phyloP scores from a whole-genome alignment of 2,888 invertebrate species.

The Thyatira batis region DNA sequence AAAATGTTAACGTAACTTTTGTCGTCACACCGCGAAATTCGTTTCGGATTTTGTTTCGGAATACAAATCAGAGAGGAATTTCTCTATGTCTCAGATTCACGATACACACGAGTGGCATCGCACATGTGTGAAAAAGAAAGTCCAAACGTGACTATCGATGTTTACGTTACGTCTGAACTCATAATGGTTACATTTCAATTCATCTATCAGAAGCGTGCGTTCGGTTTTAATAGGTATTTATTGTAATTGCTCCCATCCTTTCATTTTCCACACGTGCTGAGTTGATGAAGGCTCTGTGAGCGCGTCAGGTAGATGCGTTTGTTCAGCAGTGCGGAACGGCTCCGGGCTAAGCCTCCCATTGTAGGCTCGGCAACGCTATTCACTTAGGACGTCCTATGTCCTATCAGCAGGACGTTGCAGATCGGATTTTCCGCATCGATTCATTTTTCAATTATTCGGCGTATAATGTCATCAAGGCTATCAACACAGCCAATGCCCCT shows the following conservation, averaged over 20 bases:
- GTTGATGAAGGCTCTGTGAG: too few relatives aligned
- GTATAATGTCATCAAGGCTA: too few relatives aligned
- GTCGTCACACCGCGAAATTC: conserved; percentile 59
- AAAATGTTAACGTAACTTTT: conserved; percentile 51
- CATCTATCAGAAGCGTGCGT: conserved; percentile 18
- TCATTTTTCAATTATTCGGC: too few relatives aligned
- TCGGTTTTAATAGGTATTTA: conserved; percentile 10
- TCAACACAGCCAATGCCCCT: too few relatives aligned
- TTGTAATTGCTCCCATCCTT: conserved; percentile 9
- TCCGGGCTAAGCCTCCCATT: too few relatives aligned
- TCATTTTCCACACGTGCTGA: not conserved
- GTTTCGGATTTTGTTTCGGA: conserved; percentile 53
- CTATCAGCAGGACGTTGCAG: too few relatives aligned
- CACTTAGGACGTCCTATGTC: too few relatives aligned
- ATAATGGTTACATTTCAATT: conserved; percentile 35
- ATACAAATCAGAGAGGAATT: conserved; percentile 74
- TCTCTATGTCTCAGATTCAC: conserved; percentile 69
- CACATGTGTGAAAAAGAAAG: conserved; percentile 69
- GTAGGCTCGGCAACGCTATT: too few relatives aligned
- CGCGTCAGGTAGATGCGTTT: too few relatives aligned
- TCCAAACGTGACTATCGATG: conserved; percentile 40
- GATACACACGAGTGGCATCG: conserved; percentile 47
- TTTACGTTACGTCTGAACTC: conserved; percentile 35
- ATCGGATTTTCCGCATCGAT: too few relatives aligned
- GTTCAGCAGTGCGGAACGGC: too few relatives aligned